Evolutionary conservation across 2,888 invertebrate species (phyloP), one percentile per base, ranked within the genome.

Genomic region (Tuta absoluta): DNA sequence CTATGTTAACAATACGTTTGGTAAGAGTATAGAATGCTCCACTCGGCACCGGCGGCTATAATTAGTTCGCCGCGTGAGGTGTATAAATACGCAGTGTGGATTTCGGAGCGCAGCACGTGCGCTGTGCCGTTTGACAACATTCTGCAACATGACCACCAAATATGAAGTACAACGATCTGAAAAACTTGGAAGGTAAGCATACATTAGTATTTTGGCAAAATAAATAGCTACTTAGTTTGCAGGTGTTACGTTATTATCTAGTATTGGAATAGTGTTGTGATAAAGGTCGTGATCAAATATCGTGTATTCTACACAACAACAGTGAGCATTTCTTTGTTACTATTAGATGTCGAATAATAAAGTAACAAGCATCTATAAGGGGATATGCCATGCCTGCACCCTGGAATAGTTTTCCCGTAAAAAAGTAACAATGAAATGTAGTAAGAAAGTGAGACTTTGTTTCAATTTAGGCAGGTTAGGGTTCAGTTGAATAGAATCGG

Each of bases 101-200:
- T 48, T 21, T 17, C 53, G n/a, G 48, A 61, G 60, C 60, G 23
- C 61, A 49, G 23, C 61, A 49, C 61, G 61, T 49, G 61, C 19
- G 48, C 19, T 21, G 10, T 14, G 53, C 17, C 56, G 10, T 53
- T 14, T 23, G 57, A 37, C 19, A 57, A 28, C 28, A 57, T 11
- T 24, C 24, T 23, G 41, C 23, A 77, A 70, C 66, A 85, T 88
- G 84, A 78, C 67, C 63, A 69, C 75, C 19, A 78, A 80, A 68
- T 89, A 85, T 67, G 86, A 87, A 69, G 75, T 89, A 66, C 72
- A 76, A 67, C 74, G 67, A 23, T 85, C 82, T n/a, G 85, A 84
- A 17, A 78, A 78, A 73, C 75, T 88, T 63, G 90, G 90, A 75
- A 87, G 89, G 90, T 90, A 65, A 68, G 84, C 14, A 53, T 21